phyloP scores from a whole-genome alignment of 2,797 vertebrate genomes.

The Cirrhinus molitorella region DNA sequence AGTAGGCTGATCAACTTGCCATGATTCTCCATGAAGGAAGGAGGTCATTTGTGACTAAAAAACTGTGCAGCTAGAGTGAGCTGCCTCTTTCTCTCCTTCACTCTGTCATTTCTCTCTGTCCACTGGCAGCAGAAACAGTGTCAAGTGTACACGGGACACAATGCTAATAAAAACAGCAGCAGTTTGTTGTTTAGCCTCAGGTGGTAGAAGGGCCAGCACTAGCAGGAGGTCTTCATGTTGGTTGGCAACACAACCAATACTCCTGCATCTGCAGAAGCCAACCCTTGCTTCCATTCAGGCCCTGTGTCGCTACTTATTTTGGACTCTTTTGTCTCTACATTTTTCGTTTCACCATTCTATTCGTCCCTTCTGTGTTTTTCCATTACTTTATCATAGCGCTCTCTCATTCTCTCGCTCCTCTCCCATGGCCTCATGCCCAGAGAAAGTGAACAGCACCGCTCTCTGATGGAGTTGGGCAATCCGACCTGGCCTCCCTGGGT shows the following conservation, averaged over 20 bases:
- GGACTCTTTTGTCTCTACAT: constrained; percentile 4
- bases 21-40: constrained; percentile 68
- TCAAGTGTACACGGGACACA: constrained; percentile 54
- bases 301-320: neutral
- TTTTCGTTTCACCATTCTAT: neutral
- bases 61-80: constrained; percentile 72
- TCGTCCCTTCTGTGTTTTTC: neutral
- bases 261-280: neutral
- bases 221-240: constrained; percentile 56
- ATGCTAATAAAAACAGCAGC: constrained; percentile 57
- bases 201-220: constrained; percentile 54
- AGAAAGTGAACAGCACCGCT: constrained; percentile 40
- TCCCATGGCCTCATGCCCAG: constrained; percentile 62
- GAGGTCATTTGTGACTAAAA: constrained; percentile 67
- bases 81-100: constrained; percentile 57
- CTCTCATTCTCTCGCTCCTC: neutral
- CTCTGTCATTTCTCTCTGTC: constrained; percentile 48
- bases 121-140: constrained; percentile 55
- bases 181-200: constrained; percentile 59
- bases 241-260: constrained; percentile 48
- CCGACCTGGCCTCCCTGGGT: constrained; percentile 60
- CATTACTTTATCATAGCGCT: constrained; percentile 26
- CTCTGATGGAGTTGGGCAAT: constrained; percentile 69
- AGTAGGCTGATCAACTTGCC: neutral
- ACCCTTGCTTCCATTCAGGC: neutral